Percentiles rank a stretch among this genome's conserved stretches.
Conservation (phyloP, 1,140 invertebrate species). For the Drosophila sproati region DNA sequence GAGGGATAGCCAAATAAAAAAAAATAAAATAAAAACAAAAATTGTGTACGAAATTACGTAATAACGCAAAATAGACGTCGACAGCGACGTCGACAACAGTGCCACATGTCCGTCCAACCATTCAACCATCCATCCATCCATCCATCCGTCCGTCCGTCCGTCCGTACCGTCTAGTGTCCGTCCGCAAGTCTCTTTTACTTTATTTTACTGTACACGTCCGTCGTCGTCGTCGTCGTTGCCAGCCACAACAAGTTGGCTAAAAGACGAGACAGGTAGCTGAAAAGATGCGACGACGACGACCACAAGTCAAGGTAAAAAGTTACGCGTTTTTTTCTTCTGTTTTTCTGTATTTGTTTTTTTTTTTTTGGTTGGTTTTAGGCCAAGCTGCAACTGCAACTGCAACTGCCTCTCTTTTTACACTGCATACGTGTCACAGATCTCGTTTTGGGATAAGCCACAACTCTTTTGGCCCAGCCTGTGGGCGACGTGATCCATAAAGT, state of each 20-base stretch:
- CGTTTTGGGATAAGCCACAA: slow-evolving; percentile 27
- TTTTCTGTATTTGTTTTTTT: slow-evolving; percentile 43
- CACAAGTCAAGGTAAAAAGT: slow-evolving; percentile 77
- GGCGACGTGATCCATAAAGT: neutral
- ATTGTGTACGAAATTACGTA: slow-evolving; percentile 56
- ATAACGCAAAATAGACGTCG: slow-evolving; percentile 59
- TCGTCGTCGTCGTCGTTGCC: no score
- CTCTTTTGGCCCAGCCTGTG: slow-evolving; percentile 3
- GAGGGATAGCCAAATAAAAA: slow-evolving; percentile 20
- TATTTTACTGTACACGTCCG: slow-evolving; percentile 46
- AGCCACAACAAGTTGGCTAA: slow-evolving; percentile 38
- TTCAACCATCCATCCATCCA: no score
- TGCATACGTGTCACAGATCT: slow-evolving; percentile 41
- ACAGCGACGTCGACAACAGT: slow-evolving; percentile 21
- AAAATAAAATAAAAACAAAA: slow-evolving; percentile 4
- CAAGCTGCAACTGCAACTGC: slow-evolving; percentile 51
- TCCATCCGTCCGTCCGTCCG: no score
- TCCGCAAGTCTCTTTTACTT: slow-evolving; percentile 2
- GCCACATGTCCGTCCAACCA: slow-evolving; percentile 44
- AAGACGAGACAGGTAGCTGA: slow-evolving; percentile 15
- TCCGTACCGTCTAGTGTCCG: no score
- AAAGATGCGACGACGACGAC: slow-evolving; percentile 20
- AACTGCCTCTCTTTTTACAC: slow-evolving; percentile 19
- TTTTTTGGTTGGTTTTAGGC: slow-evolving; percentile 47
- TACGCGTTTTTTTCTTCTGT: slow-evolving; percentile 56